A percentile compares a stretch with the other conserved stretches of the same genome.
phyloP scores from a whole-genome alignment of 2,888 invertebrate species.

The Caenorhabditis imperialis region DNA sequence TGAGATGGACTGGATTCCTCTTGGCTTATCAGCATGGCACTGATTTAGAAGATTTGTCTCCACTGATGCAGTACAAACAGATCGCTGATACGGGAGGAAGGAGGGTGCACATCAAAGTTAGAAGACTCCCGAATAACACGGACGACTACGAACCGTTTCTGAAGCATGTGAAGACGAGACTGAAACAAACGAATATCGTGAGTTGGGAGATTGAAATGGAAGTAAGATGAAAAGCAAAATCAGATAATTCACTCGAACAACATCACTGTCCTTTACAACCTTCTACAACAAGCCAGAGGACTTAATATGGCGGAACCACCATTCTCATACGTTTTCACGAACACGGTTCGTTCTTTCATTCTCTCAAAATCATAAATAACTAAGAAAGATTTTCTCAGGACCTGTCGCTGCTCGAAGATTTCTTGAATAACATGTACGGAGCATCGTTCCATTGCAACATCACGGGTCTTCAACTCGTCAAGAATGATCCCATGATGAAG shows the following conservation, averaged over 20 bases:
- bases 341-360: slow-evolving; percentile 66
- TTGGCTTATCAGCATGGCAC: slow-evolving; percentile 65
- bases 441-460: slow-evolving; percentile 72
- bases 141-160: slow-evolving; percentile 72
- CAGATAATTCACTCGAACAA: slow-evolving; percentile 75
- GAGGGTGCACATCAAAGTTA: slow-evolving; percentile 53
- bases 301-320: slow-evolving; percentile 75
- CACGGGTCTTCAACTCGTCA: slow-evolving; percentile 74
- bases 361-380: not conserved
- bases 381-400: slow-evolving; percentile 60
- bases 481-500: slow-evolving; percentile 75
- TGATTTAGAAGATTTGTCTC: slow-evolving; percentile 60
- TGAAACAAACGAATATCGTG: slow-evolving; percentile 74
- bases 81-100: slow-evolving; percentile 48
- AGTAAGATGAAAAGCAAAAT: slow-evolving; percentile 4
- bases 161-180: slow-evolving; percentile 70
- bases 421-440: slow-evolving; percentile 72
- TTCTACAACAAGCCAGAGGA: slow-evolving; percentile 69
- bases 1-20: slow-evolving; percentile 65
- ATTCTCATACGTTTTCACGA: slow-evolving; percentile 74
- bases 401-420: slow-evolving; percentile 73
- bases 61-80: slow-evolving; percentile 60
- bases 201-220: slow-evolving; percentile 11
- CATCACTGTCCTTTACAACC: slow-evolving; percentile 70
- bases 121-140: slow-evolving; percentile 66